These are phyloP conservation scores for Cebus imitator DNA, from an alignment of 2,113 vertebrate genomes.

Conservation along the genomic window DNA sequence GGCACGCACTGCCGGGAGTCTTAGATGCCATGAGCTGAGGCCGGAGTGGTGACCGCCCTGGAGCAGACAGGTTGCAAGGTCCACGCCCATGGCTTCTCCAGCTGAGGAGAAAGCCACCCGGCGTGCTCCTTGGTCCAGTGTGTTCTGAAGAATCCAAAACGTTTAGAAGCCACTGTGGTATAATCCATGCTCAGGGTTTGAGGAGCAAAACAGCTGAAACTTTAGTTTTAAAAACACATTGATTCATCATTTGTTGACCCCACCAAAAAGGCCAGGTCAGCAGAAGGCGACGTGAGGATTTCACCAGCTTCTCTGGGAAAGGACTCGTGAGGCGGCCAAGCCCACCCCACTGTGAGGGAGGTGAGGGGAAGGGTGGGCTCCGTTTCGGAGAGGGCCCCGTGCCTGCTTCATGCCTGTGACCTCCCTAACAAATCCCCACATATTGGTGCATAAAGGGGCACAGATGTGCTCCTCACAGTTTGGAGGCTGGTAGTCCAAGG, in stretches of 20 bases:
- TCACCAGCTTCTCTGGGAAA: no score
- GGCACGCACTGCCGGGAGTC: fast-evolving
- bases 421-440: no score
- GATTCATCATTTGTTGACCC: not conserved
- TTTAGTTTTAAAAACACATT: not conserved
- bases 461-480: no score
- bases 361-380: no score
- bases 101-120: not conserved
- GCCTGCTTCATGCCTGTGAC: no score
- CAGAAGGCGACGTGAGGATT: no score
- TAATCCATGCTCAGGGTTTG: not conserved
- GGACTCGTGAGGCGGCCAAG: no score
- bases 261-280: not conserved
- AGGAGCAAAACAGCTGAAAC: not conserved
- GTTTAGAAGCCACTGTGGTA: not conserved
- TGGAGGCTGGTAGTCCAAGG: no score
- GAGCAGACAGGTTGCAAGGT: not conserved
- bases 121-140: not conserved
- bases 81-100: fast-evolving
- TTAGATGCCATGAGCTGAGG: no score
- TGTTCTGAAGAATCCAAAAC: not conserved
- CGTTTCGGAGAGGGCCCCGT: no score
- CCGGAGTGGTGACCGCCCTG: fast-evolving
- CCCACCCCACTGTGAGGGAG: no score
- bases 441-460: no score